Conservation (phyloP, 1,140 invertebrate genomes). For the Drosophila pachea region DNA sequence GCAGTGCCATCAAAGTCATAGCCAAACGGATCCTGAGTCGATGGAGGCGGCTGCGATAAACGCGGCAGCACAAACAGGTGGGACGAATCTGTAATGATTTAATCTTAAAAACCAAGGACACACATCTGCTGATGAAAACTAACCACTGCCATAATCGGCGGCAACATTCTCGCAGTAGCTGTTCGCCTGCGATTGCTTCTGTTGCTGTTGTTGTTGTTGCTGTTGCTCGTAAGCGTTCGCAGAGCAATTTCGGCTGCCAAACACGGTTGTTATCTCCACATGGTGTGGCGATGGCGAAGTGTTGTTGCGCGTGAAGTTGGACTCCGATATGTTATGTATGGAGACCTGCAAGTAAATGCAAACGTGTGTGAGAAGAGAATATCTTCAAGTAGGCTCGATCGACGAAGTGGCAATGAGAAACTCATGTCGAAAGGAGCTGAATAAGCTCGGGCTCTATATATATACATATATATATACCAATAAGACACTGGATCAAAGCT, state of each 20-base stretch:
- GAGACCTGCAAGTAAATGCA: conserved; percentile 74
- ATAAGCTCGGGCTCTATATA: too few relatives aligned
- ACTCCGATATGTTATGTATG: conserved; percentile 81
- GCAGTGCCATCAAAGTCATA: conserved; percentile 60
- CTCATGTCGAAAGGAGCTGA: too few relatives aligned
- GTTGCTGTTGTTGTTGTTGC: conserved; percentile 45
- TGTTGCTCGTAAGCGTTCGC: conserved; percentile 53
- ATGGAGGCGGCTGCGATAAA: conserved; percentile 51
- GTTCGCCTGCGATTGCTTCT: conserved; percentile 38
- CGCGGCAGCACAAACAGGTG: conserved; percentile 68
- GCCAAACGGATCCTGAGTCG: conserved; percentile 56
- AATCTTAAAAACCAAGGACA: background rate
- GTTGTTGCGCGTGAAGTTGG: conserved; percentile 79
- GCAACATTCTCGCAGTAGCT: conserved; percentile 62
- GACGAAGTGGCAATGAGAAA: too few relatives aligned
- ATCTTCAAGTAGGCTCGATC: background rate
- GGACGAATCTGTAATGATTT: conserved; percentile 34
- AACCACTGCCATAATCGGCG: conserved; percentile 65
- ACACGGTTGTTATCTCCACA: conserved; percentile 78
- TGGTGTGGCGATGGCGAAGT: conserved; percentile 78
- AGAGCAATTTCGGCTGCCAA: conserved; percentile 56
- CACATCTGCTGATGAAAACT: conserved; percentile 1
- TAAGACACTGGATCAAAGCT: background rate
- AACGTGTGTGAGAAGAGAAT: background rate
- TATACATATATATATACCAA: background rate